phyloP scores from a whole-genome alignment of 2,797 vertebrate genomes.

The Coregonus suidteri region DNA sequence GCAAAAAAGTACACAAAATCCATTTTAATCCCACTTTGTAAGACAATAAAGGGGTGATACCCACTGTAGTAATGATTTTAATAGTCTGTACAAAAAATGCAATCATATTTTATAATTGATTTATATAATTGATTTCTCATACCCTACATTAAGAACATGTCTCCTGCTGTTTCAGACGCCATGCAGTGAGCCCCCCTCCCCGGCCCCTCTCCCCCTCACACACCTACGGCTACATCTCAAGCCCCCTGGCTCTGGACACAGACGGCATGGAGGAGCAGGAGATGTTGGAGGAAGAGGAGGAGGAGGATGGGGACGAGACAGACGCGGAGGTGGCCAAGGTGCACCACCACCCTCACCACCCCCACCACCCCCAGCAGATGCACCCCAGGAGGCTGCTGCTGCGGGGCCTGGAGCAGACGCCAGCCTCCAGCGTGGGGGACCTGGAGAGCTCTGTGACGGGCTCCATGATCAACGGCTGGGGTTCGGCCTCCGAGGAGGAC shows the following conservation, averaged over 20 bases:
- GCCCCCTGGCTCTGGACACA: constrained; percentile 91
- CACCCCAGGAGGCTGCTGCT: constrained; percentile 87
- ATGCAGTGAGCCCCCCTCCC: constrained; percentile 85
- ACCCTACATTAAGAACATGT: neutral
- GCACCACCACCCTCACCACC: constrained; percentile 64
- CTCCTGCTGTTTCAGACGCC: constrained; percentile 75
- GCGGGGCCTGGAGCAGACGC: constrained; percentile 94
- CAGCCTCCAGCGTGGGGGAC: constrained; percentile 95
- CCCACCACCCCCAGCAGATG: constrained; percentile 68
- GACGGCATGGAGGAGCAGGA: constrained; percentile 92
- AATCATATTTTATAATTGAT: neutral
- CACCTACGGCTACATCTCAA: constrained; percentile 94
- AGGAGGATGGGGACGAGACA: constrained; percentile 89
- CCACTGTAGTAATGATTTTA: too few relatives aligned
- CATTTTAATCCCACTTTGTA: too few relatives aligned
- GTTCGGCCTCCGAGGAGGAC: constrained; percentile 96
- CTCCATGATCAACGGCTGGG: constrained; percentile 99
- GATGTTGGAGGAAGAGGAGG: constrained; percentile 72
- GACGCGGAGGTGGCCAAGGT: constrained; percentile 91
- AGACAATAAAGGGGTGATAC: too few relatives aligned
- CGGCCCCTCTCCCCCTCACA: constrained; percentile 92
- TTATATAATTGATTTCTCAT: too few relatives aligned
- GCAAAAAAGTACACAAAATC: too few relatives aligned
- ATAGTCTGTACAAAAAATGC: neutral
- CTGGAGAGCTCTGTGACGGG: constrained; percentile 97